These are phyloP conservation scores for Tetranychus truncatus DNA, from an alignment of 2,888 invertebrate genomes.

Conservation along the genomic window DNA sequence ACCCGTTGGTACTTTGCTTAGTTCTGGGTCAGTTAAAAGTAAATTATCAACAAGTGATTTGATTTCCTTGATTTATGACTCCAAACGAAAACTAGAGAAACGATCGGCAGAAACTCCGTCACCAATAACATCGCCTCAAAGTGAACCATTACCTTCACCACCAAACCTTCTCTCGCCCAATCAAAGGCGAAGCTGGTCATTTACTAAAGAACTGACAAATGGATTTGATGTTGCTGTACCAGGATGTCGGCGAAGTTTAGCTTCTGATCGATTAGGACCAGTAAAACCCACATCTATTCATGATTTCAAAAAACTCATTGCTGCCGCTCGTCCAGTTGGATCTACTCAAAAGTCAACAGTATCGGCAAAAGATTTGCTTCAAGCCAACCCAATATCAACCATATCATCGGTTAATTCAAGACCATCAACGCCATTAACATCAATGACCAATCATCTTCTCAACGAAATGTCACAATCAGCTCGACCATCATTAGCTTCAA, in stretches of 20 bases:
- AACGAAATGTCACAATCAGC: constrained; percentile 14
- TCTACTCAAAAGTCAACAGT: neutral
- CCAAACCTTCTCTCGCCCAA: neutral
- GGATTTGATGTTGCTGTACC: constrained; percentile 7
- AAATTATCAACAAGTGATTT: constrained; percentile 27
- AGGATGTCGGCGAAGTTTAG: constrained; percentile 21
- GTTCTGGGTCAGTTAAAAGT: neutral
- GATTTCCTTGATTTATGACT: constrained; percentile 28
- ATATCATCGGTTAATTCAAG: constrained; percentile 17
- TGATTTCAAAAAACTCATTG: constrained; percentile 55
- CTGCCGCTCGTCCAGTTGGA: constrained; percentile 22
- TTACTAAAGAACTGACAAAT: neutral
- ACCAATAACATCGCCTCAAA: constrained; percentile 11
- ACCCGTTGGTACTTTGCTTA: neutral
- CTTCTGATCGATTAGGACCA: constrained; percentile 29
- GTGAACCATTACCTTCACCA: constrained; percentile 6
- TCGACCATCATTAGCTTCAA: constrained; percentile 19
- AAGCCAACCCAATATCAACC: constrained; percentile 17
- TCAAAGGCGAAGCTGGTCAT: constrained; percentile 8
- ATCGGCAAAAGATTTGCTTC: constrained; percentile 17
- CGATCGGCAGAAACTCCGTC: neutral
- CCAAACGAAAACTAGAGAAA: constrained; percentile 26
- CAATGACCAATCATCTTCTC: constrained; percentile 20
- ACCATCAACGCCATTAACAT: neutral
- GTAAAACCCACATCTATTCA: constrained; percentile 53